A percentile compares a stretch with the other conserved stretches of the same genome.
These are phyloP conservation scores for Chamaetylas fuelleborni DNA, from an alignment of 2,113 vertebrate genomes.

Conservation along the genomic window DNA sequence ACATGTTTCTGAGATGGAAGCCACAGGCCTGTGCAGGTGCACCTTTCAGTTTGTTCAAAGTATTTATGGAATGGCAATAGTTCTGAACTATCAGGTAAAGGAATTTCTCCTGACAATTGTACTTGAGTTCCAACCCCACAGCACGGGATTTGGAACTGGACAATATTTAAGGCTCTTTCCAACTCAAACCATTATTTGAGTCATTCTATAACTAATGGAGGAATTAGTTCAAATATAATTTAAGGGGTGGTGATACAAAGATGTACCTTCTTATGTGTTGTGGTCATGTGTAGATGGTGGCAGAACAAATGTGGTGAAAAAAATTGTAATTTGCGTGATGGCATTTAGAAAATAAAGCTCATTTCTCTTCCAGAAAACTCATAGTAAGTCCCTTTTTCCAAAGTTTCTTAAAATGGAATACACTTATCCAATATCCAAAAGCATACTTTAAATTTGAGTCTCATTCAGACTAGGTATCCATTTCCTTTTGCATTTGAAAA, in stretches of 20 bases:
- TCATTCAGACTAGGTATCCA: not conserved
- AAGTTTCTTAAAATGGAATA: not conserved
- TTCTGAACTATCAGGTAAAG: not conserved
- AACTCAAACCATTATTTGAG: not conserved
- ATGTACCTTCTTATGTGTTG: not conserved
- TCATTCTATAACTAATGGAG: not conserved
- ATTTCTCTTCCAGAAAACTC: not conserved
- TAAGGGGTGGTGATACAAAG: not conserved
- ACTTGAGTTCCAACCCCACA: not conserved
- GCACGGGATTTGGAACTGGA: not conserved
- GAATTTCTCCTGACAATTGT: not conserved
- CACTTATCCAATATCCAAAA: not conserved
- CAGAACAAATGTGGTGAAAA: not conserved
- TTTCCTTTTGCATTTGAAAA: not conserved
- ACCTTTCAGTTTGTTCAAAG: not conserved
- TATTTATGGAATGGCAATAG: not conserved
- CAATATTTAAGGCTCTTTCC: not conserved
- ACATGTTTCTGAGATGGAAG: not conserved
- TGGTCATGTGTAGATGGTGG: not conserved
- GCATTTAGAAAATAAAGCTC: not conserved
- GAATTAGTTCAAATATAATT: not conserved
- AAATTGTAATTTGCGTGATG: not conserved
- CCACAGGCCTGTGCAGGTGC: not conserved
- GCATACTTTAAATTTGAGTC: not conserved
- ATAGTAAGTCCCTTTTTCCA: not conserved